Percentiles rank a stretch among this genome's conserved stretches.
Evolutionary conservation across 2,888 invertebrate species (phyloP).

Genomic region (Teleogryllus oceanicus): DNA sequence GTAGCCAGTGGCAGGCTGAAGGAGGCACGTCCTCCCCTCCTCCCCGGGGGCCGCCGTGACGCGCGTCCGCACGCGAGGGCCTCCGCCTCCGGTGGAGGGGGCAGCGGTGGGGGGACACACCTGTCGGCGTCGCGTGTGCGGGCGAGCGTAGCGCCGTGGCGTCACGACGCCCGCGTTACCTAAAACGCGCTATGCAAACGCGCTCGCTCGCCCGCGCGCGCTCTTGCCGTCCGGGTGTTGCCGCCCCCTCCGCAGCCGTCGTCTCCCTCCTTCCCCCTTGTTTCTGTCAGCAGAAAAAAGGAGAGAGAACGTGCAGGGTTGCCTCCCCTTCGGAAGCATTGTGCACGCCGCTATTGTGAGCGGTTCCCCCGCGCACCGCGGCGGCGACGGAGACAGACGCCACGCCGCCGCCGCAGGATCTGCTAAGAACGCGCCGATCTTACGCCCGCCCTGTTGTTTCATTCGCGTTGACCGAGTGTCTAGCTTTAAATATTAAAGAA

Average conservation of each 20-base stretch:
- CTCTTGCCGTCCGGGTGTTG: not conserved
- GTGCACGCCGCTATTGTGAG: conserved; percentile 1
- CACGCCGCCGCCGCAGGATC: not conserved
- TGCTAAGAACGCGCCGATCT: not conserved
- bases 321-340: not conserved
- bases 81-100: conserved; percentile 5
- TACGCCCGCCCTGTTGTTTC: not conserved
- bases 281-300: conserved; percentile 18
- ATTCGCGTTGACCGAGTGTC: not conserved
- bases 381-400: not conserved
- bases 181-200: not conserved
- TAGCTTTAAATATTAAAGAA: not conserved
- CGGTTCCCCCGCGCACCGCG: not conserved
- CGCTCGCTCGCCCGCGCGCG: not conserved
- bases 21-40: conserved; percentile 40
- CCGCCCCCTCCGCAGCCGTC: not conserved
- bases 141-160: not conserved
- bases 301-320: not conserved
- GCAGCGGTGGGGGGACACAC: conserved; percentile 10
- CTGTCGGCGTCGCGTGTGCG: not conserved
- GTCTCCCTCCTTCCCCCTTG: not conserved
- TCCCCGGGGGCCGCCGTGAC: conserved; percentile 21
- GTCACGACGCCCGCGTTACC: not conserved
- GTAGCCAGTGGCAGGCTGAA: conserved; percentile 37
- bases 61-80: not conserved